A percentile compares a stretch with the other conserved stretches of the same genome.
These are phyloP conservation scores for Trichechus manatus DNA, from an alignment of 2,113 vertebrate species.

Conservation along the genomic window DNA sequence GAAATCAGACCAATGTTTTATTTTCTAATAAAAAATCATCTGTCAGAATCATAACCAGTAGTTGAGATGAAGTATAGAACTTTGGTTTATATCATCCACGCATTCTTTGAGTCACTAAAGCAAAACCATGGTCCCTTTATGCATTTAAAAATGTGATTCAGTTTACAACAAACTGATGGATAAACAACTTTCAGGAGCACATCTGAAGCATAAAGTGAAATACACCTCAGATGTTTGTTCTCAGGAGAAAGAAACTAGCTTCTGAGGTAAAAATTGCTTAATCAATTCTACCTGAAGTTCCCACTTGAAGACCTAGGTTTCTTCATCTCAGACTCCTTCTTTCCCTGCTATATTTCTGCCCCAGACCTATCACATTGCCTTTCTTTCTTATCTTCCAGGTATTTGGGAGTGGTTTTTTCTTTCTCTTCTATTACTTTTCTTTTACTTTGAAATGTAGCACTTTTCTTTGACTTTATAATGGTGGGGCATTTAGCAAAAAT, in stretches of 20 bases:
- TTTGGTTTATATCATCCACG: not conserved
- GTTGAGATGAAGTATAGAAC: not conserved
- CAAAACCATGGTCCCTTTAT: not conserved
- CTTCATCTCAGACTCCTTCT: not conserved
- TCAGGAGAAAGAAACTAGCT: not conserved
- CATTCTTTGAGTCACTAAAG: not conserved
- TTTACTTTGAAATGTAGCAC: not conserved
- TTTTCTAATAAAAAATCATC: constrained; percentile 12
- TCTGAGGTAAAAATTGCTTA: not conserved
- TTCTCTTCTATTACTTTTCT: not conserved
- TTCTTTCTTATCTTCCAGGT: not conserved
- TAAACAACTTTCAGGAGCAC: not conserved
- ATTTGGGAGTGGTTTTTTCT: not conserved
- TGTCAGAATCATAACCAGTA: not conserved
- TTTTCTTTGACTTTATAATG: not conserved
- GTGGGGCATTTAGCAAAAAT: not conserved
- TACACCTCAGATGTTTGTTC: not conserved
- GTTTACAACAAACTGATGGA: not conserved
- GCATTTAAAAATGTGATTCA: not conserved
- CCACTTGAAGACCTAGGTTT: not conserved
- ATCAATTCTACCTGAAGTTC: not conserved
- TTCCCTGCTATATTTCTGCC: not conserved
- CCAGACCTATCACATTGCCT: not conserved
- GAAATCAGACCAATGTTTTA: not conserved
- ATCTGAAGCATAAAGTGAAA: not conserved